phyloP scores from a whole-genome alignment of 2,888 invertebrate genomes.

The Leucoptera coffeella region DNA sequence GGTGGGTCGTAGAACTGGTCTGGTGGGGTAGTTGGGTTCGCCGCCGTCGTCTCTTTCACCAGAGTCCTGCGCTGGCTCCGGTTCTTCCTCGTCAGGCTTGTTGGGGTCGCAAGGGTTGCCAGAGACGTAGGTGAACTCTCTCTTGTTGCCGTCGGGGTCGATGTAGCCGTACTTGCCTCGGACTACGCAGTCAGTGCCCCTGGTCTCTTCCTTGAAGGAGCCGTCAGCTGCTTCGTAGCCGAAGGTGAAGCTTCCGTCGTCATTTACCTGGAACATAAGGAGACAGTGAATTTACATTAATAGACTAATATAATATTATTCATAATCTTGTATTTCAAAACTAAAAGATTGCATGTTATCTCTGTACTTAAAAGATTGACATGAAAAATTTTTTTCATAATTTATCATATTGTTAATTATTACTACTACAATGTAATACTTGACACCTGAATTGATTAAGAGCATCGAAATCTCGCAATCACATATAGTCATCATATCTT shows the following conservation, averaged over 20 bases:
- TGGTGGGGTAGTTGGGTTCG: conserved; percentile 56
- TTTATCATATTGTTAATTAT: too few species aligned
- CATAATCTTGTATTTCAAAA: too few species aligned
- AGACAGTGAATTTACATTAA: background rate
- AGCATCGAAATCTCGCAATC: too few species aligned
- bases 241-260: conserved; percentile 79
- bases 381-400: too few species aligned
- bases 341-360: too few species aligned
- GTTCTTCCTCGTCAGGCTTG: conserved; percentile 65
- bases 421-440: too few species aligned
- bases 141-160: conserved; percentile 79
- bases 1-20: conserved; percentile 34
- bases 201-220: conserved; percentile 79
- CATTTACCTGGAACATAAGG: conserved; percentile 56
- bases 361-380: too few species aligned
- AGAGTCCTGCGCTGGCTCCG: conserved; percentile 49
- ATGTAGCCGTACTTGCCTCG: conserved; percentile 83
- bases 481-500: too few species aligned
- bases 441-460: too few species aligned
- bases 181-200: conserved; percentile 81
- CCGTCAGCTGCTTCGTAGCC: conserved; percentile 82
- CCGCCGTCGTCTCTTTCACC: conserved; percentile 56
- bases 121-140: conserved; percentile 81
- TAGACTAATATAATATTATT: too few species aligned
- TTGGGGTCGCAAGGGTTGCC: conserved; percentile 84